Conservation (phyloP, 1,140 invertebrate genomes). For the Proales similis region DNA sequence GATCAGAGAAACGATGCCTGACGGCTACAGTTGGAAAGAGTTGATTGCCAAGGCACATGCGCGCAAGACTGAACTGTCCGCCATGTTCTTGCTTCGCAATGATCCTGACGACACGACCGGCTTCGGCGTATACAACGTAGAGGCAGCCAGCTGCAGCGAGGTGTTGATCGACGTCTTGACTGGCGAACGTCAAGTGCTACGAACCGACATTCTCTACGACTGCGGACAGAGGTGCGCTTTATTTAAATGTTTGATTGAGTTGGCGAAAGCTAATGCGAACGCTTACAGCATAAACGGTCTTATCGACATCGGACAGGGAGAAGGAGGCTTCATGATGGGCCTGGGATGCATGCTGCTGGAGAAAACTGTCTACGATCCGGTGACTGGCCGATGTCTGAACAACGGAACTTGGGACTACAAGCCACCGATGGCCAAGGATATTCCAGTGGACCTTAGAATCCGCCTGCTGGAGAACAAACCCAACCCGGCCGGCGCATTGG, state of each 20-base stretch:
- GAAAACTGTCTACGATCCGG: conserved; percentile 61
- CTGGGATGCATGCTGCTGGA: conserved; percentile 72
- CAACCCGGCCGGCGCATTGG: conserved; percentile 53
- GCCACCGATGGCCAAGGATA: conserved; percentile 70
- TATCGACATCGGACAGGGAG: conserved; percentile 63
- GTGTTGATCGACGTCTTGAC: conserved; percentile 57
- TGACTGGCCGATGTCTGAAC: conserved; percentile 64
- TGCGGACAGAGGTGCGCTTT: neutral
- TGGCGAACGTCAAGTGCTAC: conserved; percentile 45
- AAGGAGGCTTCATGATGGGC: conserved; percentile 79
- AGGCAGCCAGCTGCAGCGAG: conserved; percentile 48
- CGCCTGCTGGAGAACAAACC: conserved; percentile 63
- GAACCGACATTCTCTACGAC: conserved; percentile 13
- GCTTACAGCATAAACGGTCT: neutral
- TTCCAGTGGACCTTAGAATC: conserved; percentile 72
- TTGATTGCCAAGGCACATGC: neutral
- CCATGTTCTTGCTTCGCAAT: neutral
- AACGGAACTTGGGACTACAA: conserved; percentile 75
- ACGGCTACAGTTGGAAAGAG: neutral
- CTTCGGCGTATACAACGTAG: neutral
- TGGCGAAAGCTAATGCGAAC: neutral
- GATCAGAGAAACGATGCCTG: neutral
- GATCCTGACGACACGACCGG: neutral
- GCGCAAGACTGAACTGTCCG: neutral
- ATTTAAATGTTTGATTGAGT: neutral